phyloP scores from a whole-genome alignment of 2,113 vertebrate species.

The Carlito syrichta region DNA sequence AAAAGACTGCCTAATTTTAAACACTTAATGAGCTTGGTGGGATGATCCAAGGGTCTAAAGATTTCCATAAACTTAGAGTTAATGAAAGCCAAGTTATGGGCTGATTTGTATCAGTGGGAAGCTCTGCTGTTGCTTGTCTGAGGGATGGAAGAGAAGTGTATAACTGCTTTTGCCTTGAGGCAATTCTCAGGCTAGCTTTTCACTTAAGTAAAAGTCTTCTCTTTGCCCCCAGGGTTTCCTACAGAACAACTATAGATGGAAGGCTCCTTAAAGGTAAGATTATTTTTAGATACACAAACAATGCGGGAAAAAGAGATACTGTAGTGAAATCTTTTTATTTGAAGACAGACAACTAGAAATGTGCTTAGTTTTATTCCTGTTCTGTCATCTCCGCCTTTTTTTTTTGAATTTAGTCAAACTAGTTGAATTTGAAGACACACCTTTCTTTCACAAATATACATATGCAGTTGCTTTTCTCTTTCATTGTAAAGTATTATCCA shows the following conservation, averaged over 20 bases:
- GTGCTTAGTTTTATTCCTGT: background rate
- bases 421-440: slow-evolving; percentile 23
- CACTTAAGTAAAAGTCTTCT: slow-evolving; percentile 28
- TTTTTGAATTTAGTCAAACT: background rate
- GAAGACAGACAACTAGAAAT: background rate
- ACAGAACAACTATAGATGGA: background rate
- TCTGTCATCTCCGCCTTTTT: background rate
- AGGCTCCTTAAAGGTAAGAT: background rate
- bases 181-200: slow-evolving; percentile 47
- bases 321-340: background rate
- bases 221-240: slow-evolving; percentile 46
- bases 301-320: slow-evolving; percentile 27
- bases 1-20: slow-evolving; percentile 53
- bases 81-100: slow-evolving; percentile 8
- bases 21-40: slow-evolving; percentile 35
- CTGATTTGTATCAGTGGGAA: slow-evolving; percentile 14
- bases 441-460: background rate
- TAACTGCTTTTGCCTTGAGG: slow-evolving; percentile 48
- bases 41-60: slow-evolving; percentile 7
- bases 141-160: background rate
- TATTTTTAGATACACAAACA: slow-evolving; percentile 57
- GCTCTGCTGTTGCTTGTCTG: background rate
- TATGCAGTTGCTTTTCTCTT: slow-evolving; percentile 1
- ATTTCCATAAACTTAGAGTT: slow-evolving; percentile 24
- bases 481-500: slow-evolving; percentile 3